phyloP scores from a whole-genome alignment of 2,888 invertebrate genomes.

The Agapostemon virescens region DNA sequence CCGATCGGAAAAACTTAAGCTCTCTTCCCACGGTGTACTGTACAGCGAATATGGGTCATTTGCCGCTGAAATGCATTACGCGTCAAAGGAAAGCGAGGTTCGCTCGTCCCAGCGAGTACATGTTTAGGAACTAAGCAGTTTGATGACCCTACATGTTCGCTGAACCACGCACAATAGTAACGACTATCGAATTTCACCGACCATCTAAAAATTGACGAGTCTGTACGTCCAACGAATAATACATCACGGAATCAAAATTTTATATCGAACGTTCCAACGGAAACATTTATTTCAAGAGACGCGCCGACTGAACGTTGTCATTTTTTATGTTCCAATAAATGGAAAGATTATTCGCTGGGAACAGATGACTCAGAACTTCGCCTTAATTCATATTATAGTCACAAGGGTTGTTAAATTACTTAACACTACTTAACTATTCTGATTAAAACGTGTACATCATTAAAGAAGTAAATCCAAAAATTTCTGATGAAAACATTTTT shows the following conservation, averaged over 20 bases:
- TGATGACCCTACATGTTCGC: conserved; percentile 8
- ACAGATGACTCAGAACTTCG: neutral
- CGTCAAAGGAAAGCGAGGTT: conserved; percentile 10
- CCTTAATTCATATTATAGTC: neutral
- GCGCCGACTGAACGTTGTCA: neutral
- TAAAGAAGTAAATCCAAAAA: no score
- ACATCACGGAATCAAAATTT: neutral
- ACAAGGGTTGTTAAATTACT: no score
- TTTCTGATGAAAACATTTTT: no score
- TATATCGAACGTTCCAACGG: neutral
- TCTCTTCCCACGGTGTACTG: neutral
- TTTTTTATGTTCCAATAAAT: neutral
- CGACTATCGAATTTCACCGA: neutral
- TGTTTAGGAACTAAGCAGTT: conserved; percentile 9
- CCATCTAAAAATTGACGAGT: conserved; percentile 7
- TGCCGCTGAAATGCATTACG: conserved; percentile 3
- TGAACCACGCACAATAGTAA: neutral
- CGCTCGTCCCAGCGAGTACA: neutral
- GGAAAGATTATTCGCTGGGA: neutral
- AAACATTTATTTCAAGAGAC: neutral
- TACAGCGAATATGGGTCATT: conserved; percentile 9
- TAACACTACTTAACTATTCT: no score
- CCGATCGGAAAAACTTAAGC: conserved; percentile 5
- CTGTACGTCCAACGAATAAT: neutral
- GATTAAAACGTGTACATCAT: no score